These are phyloP conservation scores for Maconellicoccus hirsutus DNA, from an alignment of 1,140 invertebrate genomes.

Conservation along the genomic window DNA sequence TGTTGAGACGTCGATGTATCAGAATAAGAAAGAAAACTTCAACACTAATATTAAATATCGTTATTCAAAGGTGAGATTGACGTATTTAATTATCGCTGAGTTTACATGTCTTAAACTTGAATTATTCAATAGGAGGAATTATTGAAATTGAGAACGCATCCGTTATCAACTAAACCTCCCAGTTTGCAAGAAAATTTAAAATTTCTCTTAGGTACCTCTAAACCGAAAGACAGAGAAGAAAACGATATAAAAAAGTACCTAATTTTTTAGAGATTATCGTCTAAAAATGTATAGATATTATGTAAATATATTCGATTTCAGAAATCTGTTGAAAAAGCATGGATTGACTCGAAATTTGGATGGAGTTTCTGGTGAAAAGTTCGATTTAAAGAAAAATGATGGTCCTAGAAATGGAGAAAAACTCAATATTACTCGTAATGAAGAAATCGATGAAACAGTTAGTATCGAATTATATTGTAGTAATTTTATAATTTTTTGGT, in stretches of 20 bases:
- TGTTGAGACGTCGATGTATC: conserved; percentile 12
- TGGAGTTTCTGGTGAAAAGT: background rate
- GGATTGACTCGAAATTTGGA: background rate
- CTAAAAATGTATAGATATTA: too few relatives aligned
- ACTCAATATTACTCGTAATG: background rate
- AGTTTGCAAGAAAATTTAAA: background rate
- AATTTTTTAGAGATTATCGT: background rate
- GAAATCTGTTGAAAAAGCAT: background rate
- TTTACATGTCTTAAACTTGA: background rate
- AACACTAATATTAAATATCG: background rate
- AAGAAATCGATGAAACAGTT: background rate
- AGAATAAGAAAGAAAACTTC: background rate
- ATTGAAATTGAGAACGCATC: background rate
- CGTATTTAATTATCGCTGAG: background rate
- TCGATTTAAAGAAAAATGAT: background rate
- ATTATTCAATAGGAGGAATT: conserved; percentile 3
- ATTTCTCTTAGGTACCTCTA: background rate
- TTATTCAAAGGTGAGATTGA: conserved; percentile 11
- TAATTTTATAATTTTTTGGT: background rate
- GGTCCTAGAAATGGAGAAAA: background rate
- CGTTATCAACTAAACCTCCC: background rate
- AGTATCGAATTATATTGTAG: background rate
- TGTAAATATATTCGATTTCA: background rate
- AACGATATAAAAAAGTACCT: background rate
- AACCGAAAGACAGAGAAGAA: background rate